A percentile compares a stretch with the other conserved stretches of the same genome.
Conservation (phyloP, 2,888 invertebrate genomes). For the Mesodorylaimus sp. region DNA sequence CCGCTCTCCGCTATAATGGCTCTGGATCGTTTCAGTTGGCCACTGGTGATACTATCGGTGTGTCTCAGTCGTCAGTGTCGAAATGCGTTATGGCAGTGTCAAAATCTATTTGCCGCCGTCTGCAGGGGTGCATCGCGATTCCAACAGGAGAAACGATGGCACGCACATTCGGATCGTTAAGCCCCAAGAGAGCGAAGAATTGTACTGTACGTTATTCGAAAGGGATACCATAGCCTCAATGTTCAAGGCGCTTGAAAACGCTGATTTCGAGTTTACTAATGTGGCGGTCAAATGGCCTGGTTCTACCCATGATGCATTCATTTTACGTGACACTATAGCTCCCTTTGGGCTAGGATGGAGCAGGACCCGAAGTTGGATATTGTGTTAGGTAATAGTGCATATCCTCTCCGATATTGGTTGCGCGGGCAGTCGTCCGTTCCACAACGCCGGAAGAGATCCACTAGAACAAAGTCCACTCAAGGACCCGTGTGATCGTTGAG, state of each 20-base stretch:
- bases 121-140: no score
- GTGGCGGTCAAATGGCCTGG: background rate
- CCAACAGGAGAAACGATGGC: no score
- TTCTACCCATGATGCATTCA: background rate
- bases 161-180: background rate
- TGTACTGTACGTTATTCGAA: background rate
- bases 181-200: background rate
- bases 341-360: background rate
- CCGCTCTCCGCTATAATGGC: no score
- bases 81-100: no score
- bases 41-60: no score
- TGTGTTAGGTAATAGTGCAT: background rate
- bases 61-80: no score
- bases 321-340: background rate
- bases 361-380: background rate
- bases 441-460: background rate
- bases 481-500: background rate
- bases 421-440: background rate
- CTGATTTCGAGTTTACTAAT: no score
- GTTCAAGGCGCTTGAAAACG: no score
- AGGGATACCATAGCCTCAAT: background rate
- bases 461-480: background rate
- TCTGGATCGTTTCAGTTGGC: no score
- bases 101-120: no score
- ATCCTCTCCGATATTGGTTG: background rate